Base-by-base conservation (phyloP, 2,888 invertebrate species). In the Xiphydria camelus region DNA sequence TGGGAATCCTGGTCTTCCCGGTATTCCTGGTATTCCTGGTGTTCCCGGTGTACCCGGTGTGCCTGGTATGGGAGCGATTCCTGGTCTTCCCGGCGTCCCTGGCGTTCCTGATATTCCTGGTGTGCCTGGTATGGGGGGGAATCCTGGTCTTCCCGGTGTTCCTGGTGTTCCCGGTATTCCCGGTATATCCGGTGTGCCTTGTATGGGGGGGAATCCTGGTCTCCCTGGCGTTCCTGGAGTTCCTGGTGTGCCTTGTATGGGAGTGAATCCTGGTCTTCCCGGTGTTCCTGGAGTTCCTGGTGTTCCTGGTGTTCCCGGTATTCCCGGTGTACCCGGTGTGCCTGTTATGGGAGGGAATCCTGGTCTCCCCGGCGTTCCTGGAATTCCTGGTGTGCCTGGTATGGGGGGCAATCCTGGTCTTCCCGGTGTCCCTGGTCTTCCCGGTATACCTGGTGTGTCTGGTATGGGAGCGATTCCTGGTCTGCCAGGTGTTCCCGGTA, bases 141-240 rank as follows among this genome's bases (percentile, higher is more conserved):
- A n/a, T n/a, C n/a, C n/a, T n/a, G n/a, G n/a, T n/a, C n/a, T 32
- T 10, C 68, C 73, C 5, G 74, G 73, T 12, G 54, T 56, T 29
- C 70, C 69, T 22, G 73, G 75, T 4, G 43, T 37, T 3, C 61
- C 65, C 4, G 66, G n/a, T n/a, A n/a, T n/a, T n/a, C n/a, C n/a
- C n/a, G n/a, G n/a, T n/a, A n/a, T n/a, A n/a, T n/a, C n/a, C n/a
- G n/a, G n/a, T n/a, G n/a, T n/a, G n/a, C n/a, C n/a, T n/a, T n/a
- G n/a, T n/a, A n/a, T n/a, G n/a, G n/a, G n/a, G n/a, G n/a, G 67
- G 4, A 22, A 29, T n/a, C 61, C 62, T 4, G 64, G 60, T n/a
- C 25, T 25, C 0, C 61, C 66, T 3, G 62, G 55, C 26, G 64
- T 67, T 32, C 45, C 53, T n/a, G 55, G 62, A 1, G 36, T 33